Base-by-base conservation (phyloP, 2,113 vertebrate species). In the Equus quagga region DNA sequence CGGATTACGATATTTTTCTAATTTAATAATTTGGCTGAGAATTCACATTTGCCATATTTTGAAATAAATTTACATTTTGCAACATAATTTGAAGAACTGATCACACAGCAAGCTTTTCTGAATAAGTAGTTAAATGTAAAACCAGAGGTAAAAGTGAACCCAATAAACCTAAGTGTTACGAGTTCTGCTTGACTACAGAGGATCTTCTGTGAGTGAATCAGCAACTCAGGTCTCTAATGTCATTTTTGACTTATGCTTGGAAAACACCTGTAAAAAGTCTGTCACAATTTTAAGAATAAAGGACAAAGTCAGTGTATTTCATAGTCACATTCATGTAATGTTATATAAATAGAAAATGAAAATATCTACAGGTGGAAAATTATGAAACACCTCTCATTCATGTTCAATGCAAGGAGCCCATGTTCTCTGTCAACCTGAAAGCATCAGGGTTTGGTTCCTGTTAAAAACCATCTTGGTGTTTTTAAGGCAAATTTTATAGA, bases 121-220 rank as follows among this genome's bases (percentile, higher is more conserved):
- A 96, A 81, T 94, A 83, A 96, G 82, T 80, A 96, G 91, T 91
- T 92, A 93, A 97, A 95, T 94, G 76, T 80, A 78, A 97, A 95
- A 67, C 84, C 62, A 54, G 21, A 28, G 49, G 46, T 90, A 94
- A 88, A 78, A 33, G 80, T 89, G 5, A 10, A 67, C 69, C 58
- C 49, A 95, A 72, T 94, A 97, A 97, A 96, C 54, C 78, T 33
- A 72, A 72, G 33, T 17, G 17, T 92, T 96, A 31, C n/a, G 70
- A 89, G 70, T 69, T 96, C 67, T 87, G 21, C 64, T 89, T 79
- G 80, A 46, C 58, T 54, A 80, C 70, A 95, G 95, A 92, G n/a
- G 28, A 23, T 87, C 94, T 84, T 58, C 33, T 97, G 80, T 98
- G 75, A 97, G 58, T 10, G 11, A 95, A 90, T 94, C 75, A 75